Conservation (phyloP, 2,113 vertebrate genomes). For the Lepidothrix coronata region DNA sequence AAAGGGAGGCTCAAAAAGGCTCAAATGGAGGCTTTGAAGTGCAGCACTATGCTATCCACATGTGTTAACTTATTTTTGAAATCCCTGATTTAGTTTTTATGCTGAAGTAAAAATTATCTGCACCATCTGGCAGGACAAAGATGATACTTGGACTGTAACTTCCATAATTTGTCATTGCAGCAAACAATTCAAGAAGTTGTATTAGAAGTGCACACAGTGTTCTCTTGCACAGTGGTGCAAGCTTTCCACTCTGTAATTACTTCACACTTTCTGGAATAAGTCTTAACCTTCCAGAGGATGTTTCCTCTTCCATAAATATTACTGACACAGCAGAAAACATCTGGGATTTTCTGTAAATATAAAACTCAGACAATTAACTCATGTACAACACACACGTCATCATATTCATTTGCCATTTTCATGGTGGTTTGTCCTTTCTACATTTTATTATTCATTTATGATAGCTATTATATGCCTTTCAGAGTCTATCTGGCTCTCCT, state of each 20-base stretch:
- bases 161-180: background rate
- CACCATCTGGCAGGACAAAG: background rate
- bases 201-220: background rate
- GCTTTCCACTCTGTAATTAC: background rate
- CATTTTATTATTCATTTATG: conserved; percentile 86
- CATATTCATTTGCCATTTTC: conserved; percentile 81
- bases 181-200: background rate
- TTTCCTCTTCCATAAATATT: conserved; percentile 41
- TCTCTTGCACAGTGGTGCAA: background rate
- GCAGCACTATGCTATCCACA: background rate
- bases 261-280: background rate
- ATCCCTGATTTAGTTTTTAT: background rate
- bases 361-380: conserved; percentile 75
- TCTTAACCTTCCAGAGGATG: conserved; percentile 16
- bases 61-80: background rate
- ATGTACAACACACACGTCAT: conserved; percentile 70
- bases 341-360: conserved; percentile 75
- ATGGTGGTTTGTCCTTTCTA: conserved; percentile 77
- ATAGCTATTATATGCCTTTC: conserved; percentile 80
- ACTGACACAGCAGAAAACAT: conserved; percentile 56
- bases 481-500: conserved; percentile 77
- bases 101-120: background rate
- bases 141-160: background rate
- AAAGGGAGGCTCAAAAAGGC: background rate
- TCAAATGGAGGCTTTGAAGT: background rate